Evolutionary conservation across 2,113 vertebrate species (phyloP).

Genomic region (Orycteropus afer): DNA sequence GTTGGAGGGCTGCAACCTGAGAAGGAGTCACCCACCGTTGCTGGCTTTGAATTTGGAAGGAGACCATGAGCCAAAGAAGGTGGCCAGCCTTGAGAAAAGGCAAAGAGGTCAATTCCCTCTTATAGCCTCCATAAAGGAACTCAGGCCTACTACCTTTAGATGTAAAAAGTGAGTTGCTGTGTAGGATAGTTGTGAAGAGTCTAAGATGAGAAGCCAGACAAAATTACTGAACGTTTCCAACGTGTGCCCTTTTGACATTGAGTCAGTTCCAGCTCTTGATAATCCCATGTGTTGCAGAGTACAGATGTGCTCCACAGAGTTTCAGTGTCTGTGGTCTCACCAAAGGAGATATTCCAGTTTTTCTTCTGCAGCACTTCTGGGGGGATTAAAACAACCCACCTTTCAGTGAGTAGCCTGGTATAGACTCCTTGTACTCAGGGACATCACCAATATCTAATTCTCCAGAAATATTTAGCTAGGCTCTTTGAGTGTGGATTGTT

Average conservation of each 20-base stretch:
- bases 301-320: too few species aligned
- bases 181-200: not conserved
- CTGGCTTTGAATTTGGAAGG: conserved; percentile 19
- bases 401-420: too few species aligned
- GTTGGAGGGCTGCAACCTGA: not conserved
- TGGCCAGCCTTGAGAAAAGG: not conserved
- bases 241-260: not conserved
- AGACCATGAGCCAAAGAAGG: not conserved
- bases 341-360: too few species aligned
- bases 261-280: too few species aligned
- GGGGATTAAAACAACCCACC: too few species aligned
- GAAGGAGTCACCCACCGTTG: not conserved
- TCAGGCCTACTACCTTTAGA: not conserved
- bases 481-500: not conserved
- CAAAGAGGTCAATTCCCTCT: not conserved
- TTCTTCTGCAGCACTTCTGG: too few species aligned
- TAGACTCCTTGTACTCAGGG: too few species aligned
- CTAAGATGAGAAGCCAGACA: not conserved
- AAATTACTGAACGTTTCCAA: not conserved
- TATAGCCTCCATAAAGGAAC: not conserved
- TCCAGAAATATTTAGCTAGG: not conserved
- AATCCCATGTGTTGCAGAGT: too few species aligned
- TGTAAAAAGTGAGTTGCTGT: not conserved
- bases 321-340: too few species aligned
- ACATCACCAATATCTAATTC: not conserved